A percentile compares a stretch with the other conserved stretches of the same genome.
Evolutionary conservation across 2,797 vertebrate genomes (phyloP).

Genomic region (Scolopax bukidnonensis): DNA sequence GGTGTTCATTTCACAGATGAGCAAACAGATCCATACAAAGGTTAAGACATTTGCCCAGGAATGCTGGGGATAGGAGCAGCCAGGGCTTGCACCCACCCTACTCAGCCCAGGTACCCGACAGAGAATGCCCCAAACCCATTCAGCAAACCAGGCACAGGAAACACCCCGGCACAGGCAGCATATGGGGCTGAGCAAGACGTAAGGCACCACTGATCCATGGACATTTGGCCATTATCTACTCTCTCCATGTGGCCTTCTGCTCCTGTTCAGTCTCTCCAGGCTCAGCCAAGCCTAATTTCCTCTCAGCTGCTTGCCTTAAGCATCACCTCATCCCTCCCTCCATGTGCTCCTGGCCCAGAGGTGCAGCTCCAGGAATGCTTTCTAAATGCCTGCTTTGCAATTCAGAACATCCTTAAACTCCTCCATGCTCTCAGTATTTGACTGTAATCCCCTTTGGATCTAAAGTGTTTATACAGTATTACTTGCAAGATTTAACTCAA

Average conservation of each 20-base stretch:
- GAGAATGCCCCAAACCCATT: background rate
- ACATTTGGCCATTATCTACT: background rate
- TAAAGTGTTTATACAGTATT: constrained; percentile 57
- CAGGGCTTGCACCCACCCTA: background rate
- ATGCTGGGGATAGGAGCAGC: background rate
- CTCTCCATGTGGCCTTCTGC: background rate
- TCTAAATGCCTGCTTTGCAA: constrained; percentile 46
- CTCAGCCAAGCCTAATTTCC: background rate
- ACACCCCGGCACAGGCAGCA: background rate
- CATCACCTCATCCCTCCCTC: background rate
- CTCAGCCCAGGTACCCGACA: background rate
- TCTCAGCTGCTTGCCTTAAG: background rate
- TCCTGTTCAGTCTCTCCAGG: background rate
- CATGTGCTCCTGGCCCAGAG: background rate
- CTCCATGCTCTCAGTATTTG: constrained; percentile 36
- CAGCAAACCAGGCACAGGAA: fast-evolving
- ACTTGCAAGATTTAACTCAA: constrained; percentile 62
- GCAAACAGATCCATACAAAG: background rate
- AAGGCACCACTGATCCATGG: background rate
- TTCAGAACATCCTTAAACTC: constrained; percentile 48
- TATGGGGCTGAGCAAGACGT: background rate
- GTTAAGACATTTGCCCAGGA: background rate
- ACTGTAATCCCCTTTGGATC: constrained; percentile 45
- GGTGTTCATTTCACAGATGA: background rate
- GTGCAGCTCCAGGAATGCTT: background rate